Base-by-base conservation (phyloP, 2,797 vertebrate genomes). In the Neopelma chrysocephalum region DNA sequence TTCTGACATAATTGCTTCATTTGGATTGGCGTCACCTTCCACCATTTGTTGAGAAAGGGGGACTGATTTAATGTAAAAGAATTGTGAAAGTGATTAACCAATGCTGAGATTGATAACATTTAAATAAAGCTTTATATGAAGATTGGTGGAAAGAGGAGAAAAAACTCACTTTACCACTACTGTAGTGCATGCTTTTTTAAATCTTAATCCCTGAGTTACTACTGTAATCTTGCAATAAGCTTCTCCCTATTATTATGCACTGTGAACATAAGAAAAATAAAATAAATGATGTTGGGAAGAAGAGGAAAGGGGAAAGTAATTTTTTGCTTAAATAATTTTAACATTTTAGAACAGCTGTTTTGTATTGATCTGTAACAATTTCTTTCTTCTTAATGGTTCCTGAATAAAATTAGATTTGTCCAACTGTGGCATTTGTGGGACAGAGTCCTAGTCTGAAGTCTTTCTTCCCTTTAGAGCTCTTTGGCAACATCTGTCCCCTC, bases 1-100 rank as follows among this genome's bases (percentile, higher is more conserved):
- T 97, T 97, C 91, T 96, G 80, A 82, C 81, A 94, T 97, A 96
- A 97, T 97, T 97, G 94, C 97, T 97, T 95, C 96, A 94, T 96
- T 95, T 95, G 95, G 93, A 94, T 97, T 95, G 89, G 89, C 77
- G 87, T 96, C 80, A 77, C 89, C 82, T 97, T 96, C 69, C 20
- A 71, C 94, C 87, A 66, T 85, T 97, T 95, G 91, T 62, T 95
- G 89, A 92, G 84, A 95, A 97, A 94, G 82, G 45, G 75, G 54
- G 82, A 82, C 88, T 94, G 95, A 98, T 98, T 98, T 97, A 47
- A 91, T 96, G 92, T 96, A 97, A 95, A 97, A 97, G 93, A 97
- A 97, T 71, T 95, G 91, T 94, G 89, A 87, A 97, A 97, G 98
- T 97, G 94, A 97, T 98, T 97, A 95, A 91, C 72, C 1, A 75